phyloP scores from a whole-genome alignment of 2,797 vertebrate genomes.

The Chaenodraco wilsoni region DNA sequence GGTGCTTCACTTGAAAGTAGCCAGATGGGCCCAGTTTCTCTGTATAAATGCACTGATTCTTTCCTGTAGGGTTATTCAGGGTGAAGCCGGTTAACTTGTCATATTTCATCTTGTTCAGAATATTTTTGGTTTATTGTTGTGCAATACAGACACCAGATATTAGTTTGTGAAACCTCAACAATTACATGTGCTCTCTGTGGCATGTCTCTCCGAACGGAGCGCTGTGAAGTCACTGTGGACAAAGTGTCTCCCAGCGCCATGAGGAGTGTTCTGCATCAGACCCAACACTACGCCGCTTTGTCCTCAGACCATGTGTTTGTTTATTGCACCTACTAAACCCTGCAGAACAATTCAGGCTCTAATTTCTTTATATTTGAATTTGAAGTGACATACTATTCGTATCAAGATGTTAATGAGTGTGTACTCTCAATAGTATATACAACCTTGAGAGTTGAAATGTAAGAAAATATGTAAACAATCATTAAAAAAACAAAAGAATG shows the following conservation, averaged over 20 bases:
- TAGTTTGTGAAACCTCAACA: slow-evolving; percentile 63
- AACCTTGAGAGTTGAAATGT: background rate
- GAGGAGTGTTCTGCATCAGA: slow-evolving; percentile 69
- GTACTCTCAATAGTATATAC: background rate
- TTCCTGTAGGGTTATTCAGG: background rate
- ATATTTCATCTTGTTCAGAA: slow-evolving; percentile 20
- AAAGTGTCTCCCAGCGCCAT: slow-evolving; percentile 62
- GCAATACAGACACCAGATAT: slow-evolving; percentile 53
- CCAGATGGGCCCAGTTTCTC: background rate
- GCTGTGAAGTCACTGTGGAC: slow-evolving; percentile 58
- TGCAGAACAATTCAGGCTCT: too few species aligned
- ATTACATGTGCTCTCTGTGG: slow-evolving; percentile 61
- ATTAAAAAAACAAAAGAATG: background rate
- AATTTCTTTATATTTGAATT: slow-evolving; percentile 14
- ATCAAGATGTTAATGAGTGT: background rate
- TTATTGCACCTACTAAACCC: slow-evolving; percentile 22
- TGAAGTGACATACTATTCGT: background rate
- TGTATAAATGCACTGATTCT: background rate
- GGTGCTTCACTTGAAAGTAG: background rate
- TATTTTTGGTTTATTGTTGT: slow-evolving; percentile 40
- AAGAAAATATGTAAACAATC: background rate
- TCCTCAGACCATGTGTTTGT: slow-evolving; percentile 57
- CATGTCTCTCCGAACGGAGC: slow-evolving; percentile 39
- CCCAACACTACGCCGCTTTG: slow-evolving; percentile 61
- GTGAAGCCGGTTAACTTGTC: background rate